Evolutionary conservation across 2,888 invertebrate species (phyloP).

Genomic region (Noctua comes): DNA sequence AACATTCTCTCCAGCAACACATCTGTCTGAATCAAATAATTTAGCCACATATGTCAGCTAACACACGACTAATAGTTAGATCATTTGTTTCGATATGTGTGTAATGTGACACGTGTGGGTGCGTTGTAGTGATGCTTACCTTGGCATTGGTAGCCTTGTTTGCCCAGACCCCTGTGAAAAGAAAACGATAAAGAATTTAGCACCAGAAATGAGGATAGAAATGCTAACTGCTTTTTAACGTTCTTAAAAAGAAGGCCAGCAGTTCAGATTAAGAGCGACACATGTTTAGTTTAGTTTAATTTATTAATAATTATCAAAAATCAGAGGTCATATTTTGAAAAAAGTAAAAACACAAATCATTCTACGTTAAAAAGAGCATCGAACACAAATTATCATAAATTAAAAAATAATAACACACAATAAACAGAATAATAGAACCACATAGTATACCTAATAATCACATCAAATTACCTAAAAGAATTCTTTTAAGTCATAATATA

Average conservation of each 20-base stretch:
- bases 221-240: neutral
- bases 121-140: conserved; percentile 89
- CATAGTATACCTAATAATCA: no score
- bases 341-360: no score
- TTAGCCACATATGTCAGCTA: neutral
- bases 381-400: no score
- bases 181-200: neutral
- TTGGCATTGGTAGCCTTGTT: conserved; percentile 99
- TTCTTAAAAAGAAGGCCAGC: neutral
- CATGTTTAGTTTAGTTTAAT: neutral
- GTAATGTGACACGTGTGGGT: neutral
- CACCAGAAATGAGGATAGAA: neutral
- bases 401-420: no score
- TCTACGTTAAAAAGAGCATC: no score
- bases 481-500: no score
- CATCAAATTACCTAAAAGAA: no score
- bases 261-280: neutral
- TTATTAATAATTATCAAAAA: no score
- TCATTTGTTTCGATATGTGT: neutral
- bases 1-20: neutral
- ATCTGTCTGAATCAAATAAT: neutral
- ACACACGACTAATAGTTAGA: neutral
- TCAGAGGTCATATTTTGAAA: no score
- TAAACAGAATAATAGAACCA: no score
- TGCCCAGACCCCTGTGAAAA: conserved; percentile 97